Conservation (phyloP, 2,113 vertebrate species). For the Thermophis baileyi region DNA sequence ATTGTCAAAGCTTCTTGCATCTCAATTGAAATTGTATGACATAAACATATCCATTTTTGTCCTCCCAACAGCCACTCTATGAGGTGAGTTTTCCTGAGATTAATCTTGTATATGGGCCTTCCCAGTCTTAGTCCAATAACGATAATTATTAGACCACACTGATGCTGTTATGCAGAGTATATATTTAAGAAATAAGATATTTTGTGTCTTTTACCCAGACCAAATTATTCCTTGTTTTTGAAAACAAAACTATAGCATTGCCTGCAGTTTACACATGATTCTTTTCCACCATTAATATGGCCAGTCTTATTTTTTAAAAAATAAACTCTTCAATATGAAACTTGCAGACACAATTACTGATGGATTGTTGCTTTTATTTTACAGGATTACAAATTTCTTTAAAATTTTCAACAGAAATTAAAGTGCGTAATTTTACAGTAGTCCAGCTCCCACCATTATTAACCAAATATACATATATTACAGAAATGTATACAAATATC, state of each 20-base stretch:
- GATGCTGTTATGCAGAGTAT: neutral
- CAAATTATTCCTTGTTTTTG: neutral
- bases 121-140: neutral
- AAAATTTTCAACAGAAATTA: conserved; percentile 74
- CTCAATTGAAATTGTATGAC: neutral
- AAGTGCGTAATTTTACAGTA: conserved; percentile 77
- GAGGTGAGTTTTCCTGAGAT: neutral
- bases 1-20: neutral
- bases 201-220: neutral
- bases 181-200: neutral
- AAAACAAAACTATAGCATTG: neutral
- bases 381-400: conserved; percentile 74
- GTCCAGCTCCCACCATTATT: conserved; percentile 54
- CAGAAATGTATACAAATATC: conserved; percentile 74
- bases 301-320: neutral
- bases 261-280: neutral
- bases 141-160: neutral
- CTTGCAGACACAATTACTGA: conserved; percentile 36
- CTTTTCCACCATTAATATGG: neutral
- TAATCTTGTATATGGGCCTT: neutral
- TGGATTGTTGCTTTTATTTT: conserved; percentile 75
- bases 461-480: conserved; percentile 79
- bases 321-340: neutral
- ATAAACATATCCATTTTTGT: neutral
- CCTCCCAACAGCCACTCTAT: neutral